These are phyloP conservation scores for Lasaia peninsularis DNA, from an alignment of 1,140 invertebrate species.

Conservation along the genomic window DNA sequence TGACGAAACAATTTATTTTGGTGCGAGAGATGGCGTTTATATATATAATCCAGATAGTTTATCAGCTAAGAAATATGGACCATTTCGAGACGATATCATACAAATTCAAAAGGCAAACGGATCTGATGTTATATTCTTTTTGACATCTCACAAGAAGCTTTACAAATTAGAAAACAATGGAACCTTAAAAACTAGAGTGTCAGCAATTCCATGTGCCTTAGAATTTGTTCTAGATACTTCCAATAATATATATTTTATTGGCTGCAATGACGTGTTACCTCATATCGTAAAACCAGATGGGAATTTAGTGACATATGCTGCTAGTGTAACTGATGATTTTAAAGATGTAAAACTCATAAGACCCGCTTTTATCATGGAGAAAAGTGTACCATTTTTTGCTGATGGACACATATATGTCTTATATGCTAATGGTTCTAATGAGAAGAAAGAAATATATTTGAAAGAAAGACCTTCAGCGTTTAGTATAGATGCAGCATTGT, in stretches of 20 bases:
- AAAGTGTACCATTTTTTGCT: conserved; percentile 48
- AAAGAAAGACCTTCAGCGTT: conserved; percentile 44
- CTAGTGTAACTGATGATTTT: conserved; percentile 42
- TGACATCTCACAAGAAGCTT: conserved; percentile 42
- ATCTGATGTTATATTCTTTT: conserved; percentile 41
- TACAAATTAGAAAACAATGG: conserved; percentile 52
- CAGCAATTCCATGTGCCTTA: conserved; percentile 35
- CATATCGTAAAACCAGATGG: conserved; percentile 41
- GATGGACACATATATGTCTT: conserved; percentile 49
- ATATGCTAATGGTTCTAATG: conserved; percentile 48
- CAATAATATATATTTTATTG: conserved; percentile 56
- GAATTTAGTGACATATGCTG: conserved; percentile 26
- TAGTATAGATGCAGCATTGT: conserved; percentile 55
- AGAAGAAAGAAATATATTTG: conserved; percentile 47
- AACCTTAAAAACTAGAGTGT: conserved; percentile 38
- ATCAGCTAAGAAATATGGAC: conserved; percentile 50
- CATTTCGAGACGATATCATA: conserved; percentile 49
- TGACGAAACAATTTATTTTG: conserved; percentile 49
- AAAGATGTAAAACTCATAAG: conserved; percentile 42
- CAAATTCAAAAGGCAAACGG: conserved; percentile 60
- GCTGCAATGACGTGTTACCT: conserved; percentile 41
- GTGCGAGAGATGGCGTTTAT: conserved; percentile 52
- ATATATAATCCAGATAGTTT: conserved; percentile 45
- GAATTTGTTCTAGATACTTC: conserved; percentile 61
- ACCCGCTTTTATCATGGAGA: conserved; percentile 56